phyloP scores from a whole-genome alignment of 2,888 invertebrate genomes.

The Apamea monoglypha region DNA sequence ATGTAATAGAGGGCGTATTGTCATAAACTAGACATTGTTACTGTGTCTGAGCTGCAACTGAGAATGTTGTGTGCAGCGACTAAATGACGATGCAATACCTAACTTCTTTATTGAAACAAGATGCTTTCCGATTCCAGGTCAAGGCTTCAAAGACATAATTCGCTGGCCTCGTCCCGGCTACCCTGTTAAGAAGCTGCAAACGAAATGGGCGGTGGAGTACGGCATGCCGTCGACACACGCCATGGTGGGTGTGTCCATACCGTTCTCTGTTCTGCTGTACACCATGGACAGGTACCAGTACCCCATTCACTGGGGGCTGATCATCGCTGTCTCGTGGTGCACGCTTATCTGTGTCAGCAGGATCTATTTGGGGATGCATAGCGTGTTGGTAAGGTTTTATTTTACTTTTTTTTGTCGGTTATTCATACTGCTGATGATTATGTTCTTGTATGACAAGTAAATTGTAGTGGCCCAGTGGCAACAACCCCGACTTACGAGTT shows the following conservation, averaged over 20 bases:
- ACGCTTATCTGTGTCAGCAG: conserved; percentile 95
- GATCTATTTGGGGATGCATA: conserved; percentile 98
- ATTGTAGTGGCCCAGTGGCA: neutral
- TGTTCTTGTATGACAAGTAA: no score
- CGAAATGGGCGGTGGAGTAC: conserved; percentile 97
- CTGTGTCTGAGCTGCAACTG: neutral
- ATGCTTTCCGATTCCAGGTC: conserved; percentile 90
- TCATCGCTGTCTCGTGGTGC: conserved; percentile 93
- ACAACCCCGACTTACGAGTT: no score
- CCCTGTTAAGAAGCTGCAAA: conserved; percentile 95
- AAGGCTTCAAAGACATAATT: conserved; percentile 96
- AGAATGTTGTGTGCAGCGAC: neutral
- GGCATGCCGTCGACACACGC: conserved; percentile 99
- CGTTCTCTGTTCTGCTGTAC: conserved; percentile 95
- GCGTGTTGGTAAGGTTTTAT: conserved; percentile 93
- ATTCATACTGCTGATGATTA: neutral
- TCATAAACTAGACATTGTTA: neutral
- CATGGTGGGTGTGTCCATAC: conserved; percentile 97
- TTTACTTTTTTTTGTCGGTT: conserved; percentile 5
- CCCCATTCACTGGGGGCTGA: conserved; percentile 90
- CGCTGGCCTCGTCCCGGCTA: conserved; percentile 96
- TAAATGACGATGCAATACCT: neutral
- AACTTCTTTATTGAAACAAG: neutral
- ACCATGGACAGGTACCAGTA: conserved; percentile 95
- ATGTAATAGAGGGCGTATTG: neutral